Evolutionary conservation across 2,113 vertebrate genomes (phyloP), one percentile per base, ranked within the genome.

Genomic region (Dendropsophus ebraccatus): DNA sequence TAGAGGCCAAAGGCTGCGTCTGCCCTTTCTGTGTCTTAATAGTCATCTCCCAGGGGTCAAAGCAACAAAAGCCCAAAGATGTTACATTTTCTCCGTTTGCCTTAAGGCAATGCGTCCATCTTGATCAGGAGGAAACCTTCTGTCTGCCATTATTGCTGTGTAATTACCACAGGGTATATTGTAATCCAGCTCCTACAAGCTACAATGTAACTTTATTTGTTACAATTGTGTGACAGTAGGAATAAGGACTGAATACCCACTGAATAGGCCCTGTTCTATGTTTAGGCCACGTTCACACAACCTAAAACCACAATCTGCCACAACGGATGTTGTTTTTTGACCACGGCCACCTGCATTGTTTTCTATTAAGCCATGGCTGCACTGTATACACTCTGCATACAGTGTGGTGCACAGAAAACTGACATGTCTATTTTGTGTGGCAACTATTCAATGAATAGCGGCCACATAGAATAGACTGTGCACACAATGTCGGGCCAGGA

Each of bases 41-140:
- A 45, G 23, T n/a, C 54, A 80, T 45, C 23, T 81, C 56, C 52
- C 35, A 17, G 37, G n/a, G 56, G 78, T 81, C 78, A 65, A 47
- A 65, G 56, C n/a, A 81, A 65, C 23, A 65, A 81, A 62, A 62
- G 54, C 32, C 35, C 23, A 62, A 80, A 25, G 23, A 25, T 37
- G 10, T 35, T 69, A 9, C 13, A 19, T 58, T 79, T 77, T 0
- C 1, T n/a, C 11, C 32, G n/a, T 16, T 47, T 25, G n/a, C 23
- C 78, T 81, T 21, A 45, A 28, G 58, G 78, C 56, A 62, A 16
- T 62, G 23, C 35, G 47, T 23, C 78, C 25, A 14, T 65, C 56
- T 25, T 47, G 35, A 47, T 45, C 78, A 28, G 14, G 37, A 41
- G 2, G 23, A 45, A 65, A 25, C 35, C 50, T 74, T 37, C 47